These are phyloP conservation scores for Caradrina kadenii DNA, from an alignment of 2,888 invertebrate genomes.

Conservation along the genomic window DNA sequence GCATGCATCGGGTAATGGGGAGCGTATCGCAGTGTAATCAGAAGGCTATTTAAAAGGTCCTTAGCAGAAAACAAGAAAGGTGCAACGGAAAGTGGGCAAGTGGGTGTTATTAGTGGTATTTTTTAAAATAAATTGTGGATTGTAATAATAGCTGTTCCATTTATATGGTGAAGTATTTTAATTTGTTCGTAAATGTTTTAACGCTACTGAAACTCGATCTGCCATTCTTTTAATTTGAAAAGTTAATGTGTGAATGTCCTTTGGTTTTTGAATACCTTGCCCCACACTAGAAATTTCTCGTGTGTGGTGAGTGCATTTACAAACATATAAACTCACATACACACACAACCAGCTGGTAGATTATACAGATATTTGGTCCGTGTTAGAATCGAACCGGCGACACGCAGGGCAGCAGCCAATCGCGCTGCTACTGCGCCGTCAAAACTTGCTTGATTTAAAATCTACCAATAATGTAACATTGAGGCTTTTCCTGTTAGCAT, in stretches of 20 bases:
- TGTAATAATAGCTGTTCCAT: constrained; percentile 43
- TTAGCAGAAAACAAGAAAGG: constrained; percentile 54
- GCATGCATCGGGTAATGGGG: constrained; percentile 54
- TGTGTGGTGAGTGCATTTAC: no score
- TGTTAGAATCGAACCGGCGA: no score
- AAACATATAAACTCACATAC: no score
- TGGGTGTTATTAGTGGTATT: constrained; percentile 45
- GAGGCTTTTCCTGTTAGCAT: constrained; percentile 71
- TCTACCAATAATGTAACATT: constrained; percentile 60
- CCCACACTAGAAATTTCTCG: no score
- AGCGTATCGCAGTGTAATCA: constrained; percentile 56
- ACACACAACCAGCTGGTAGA: no score
- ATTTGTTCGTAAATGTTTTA: constrained; percentile 19
- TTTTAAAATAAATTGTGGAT: constrained; percentile 39
- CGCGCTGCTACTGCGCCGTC: no score
- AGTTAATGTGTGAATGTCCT: no score
- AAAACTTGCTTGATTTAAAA: not conserved
- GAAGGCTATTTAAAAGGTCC: constrained; percentile 57
- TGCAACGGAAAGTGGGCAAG: constrained; percentile 21
- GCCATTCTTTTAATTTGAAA: not conserved
- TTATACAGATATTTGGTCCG: no score
- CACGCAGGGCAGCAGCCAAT: no score
- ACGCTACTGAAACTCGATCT: not conserved
- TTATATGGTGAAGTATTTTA: constrained; percentile 35
- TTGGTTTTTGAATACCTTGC: no score